Evolutionary conservation across 2,113 vertebrate genomes (phyloP).

Genomic region (Psilopsiagon aymara): DNA sequence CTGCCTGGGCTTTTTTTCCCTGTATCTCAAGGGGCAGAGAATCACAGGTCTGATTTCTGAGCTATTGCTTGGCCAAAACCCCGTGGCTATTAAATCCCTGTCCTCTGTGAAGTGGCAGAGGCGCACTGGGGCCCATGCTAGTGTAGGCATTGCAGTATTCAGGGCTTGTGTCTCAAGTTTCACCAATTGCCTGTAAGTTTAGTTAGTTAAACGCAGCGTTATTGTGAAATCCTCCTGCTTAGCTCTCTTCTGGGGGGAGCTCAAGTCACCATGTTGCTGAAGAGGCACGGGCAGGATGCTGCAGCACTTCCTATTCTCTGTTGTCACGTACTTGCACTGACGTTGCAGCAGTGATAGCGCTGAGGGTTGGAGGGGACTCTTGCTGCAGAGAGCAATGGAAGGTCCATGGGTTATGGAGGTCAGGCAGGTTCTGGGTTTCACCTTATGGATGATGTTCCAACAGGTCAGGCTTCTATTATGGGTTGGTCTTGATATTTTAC

Average conservation of each 20-base stretch:
- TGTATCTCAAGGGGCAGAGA: not conserved
- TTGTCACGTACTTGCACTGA: not conserved
- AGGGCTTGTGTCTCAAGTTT: not conserved
- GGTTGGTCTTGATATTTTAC: accelerated
- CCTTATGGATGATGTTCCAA: not conserved
- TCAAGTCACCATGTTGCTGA: not conserved
- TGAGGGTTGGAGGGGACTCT: not conserved
- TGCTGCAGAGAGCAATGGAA: not conserved
- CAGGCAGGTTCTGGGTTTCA: not conserved
- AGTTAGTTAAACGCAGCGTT: accelerated
- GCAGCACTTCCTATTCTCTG: not conserved
- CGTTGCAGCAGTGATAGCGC: not conserved
- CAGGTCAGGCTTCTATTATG: not conserved
- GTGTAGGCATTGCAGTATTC: accelerated
- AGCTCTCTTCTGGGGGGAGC: not conserved
- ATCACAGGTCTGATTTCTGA: not conserved
- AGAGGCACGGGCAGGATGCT: not conserved
- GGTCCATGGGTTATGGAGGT: not conserved
- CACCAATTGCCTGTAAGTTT: not conserved
- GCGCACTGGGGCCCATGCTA: accelerated
- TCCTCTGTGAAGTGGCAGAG: not conserved
- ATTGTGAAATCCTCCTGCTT: not conserved
- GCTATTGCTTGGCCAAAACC: not conserved
- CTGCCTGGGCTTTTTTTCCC: not conserved
- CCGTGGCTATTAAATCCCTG: not conserved